phyloP scores from a whole-genome alignment of 2,888 invertebrate species.

The Melanchra persicariae region DNA sequence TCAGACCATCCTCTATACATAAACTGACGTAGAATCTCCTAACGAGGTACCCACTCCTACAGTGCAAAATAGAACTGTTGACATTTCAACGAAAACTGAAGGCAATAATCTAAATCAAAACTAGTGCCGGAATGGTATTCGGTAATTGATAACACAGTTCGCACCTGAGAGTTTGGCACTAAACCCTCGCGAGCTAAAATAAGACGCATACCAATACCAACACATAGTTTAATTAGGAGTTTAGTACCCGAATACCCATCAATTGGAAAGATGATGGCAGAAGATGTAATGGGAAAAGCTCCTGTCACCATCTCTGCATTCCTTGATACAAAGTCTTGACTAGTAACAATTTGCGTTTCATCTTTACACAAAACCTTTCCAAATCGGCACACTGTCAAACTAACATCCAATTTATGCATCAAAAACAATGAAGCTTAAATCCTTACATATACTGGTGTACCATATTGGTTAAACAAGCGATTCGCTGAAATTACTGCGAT shows the following conservation, averaged over 20 bases:
- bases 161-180: slow-evolving; percentile 84
- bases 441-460: slow-evolving; percentile 7
- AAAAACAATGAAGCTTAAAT: slow-evolving; percentile 20
- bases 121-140: slow-evolving; percentile 76
- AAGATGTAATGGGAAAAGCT: slow-evolving; percentile 27
- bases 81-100: slow-evolving; percentile 69
- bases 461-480: slow-evolving; percentile 32
- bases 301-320: slow-evolving; percentile 27
- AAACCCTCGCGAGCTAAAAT: slow-evolving; percentile 71
- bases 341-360: slow-evolving; percentile 27
- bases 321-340: slow-evolving; percentile 18
- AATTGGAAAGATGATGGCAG: slow-evolving; percentile 12
- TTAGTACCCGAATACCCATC: slow-evolving; percentile 43
- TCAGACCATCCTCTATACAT: not conserved
- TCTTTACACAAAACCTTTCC: slow-evolving; percentile 27
- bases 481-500: slow-evolving; percentile 68
- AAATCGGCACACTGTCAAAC: slow-evolving; percentile 11
- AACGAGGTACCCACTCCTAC: slow-evolving; percentile 9
- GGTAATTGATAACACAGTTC: slow-evolving; percentile 77
- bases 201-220: slow-evolving; percentile 68
- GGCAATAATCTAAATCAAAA: slow-evolving; percentile 68
- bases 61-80: slow-evolving; percentile 52
- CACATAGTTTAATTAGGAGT: slow-evolving; percentile 53
- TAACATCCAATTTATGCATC: not conserved
- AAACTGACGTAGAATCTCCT: slow-evolving; percentile 13